Evolutionary conservation across 2,888 invertebrate species (phyloP).

Genomic region (Mythimna ferrago): DNA sequence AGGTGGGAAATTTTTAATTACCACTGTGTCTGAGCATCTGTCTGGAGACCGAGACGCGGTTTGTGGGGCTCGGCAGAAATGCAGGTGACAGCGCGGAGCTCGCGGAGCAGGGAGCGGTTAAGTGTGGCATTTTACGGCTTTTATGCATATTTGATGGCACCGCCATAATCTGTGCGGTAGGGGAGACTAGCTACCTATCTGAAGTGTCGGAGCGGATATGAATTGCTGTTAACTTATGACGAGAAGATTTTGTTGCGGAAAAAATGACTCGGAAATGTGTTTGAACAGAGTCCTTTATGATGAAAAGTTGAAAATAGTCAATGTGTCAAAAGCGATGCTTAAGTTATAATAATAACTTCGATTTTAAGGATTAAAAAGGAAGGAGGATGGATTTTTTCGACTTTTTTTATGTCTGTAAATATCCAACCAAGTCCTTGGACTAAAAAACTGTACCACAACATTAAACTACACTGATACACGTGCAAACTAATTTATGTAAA

Average conservation of each 20-base stretch:
- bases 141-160: constrained; percentile 91
- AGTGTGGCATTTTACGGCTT: constrained; percentile 90
- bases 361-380: too few species aligned
- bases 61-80: constrained; percentile 51
- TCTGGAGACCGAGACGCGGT: constrained; percentile 75
- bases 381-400: too few species aligned
- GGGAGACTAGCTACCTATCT: constrained; percentile 67
- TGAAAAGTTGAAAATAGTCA: not conserved
- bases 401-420: not conserved
- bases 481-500: constrained; percentile 63
- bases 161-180: constrained; percentile 88
- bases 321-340: not conserved
- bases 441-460: not conserved
- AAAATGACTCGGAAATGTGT: constrained; percentile 36
- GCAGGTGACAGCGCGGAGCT: constrained; percentile 83
- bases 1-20: constrained; percentile 89
- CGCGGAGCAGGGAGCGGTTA: constrained; percentile 84
- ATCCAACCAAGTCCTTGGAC: constrained; percentile 7
- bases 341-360: not conserved
- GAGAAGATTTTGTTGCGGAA: constrained; percentile 51
- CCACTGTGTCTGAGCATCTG: constrained; percentile 85
- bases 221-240: constrained; percentile 71
- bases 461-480: constrained; percentile 46
- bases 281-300: not conserved
- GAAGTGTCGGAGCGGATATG: constrained; percentile 75